Evolutionary conservation across 2,113 vertebrate genomes (phyloP).

Genomic region (Mustelus asterias): DNA sequence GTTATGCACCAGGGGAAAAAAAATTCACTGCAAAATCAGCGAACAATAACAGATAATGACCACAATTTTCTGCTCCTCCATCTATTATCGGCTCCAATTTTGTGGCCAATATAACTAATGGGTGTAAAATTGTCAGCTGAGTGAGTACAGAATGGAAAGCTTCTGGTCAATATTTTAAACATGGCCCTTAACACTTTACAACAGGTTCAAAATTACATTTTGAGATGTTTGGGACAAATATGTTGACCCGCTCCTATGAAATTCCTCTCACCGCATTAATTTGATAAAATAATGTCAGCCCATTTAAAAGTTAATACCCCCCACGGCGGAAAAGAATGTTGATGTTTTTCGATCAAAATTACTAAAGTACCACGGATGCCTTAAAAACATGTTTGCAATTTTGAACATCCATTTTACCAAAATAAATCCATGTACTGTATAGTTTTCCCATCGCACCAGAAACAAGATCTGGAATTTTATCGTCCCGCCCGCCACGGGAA

Average conservation of each 20-base stretch:
- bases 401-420: not conserved
- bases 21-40: not conserved
- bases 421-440: not conserved
- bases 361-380: too few species aligned
- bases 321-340: not conserved
- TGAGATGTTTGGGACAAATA: not conserved
- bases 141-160: not conserved
- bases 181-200: not conserved
- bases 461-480: too few species aligned
- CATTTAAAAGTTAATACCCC: constrained; percentile 2
- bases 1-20: not conserved
- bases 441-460: too few species aligned
- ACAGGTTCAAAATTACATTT: not conserved
- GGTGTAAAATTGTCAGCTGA: not conserved
- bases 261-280: not conserved
- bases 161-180: not conserved
- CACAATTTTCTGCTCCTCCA: not conserved
- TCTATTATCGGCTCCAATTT: not conserved
- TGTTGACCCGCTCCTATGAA: not conserved
- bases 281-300: not conserved
- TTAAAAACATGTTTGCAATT: not conserved
- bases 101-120: not conserved
- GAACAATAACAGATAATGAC: not conserved
- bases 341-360: too few species aligned
- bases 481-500: too few species aligned